phyloP scores from a whole-genome alignment of 2,797 vertebrate species.

The Gymnoscopelus microlampas region DNA sequence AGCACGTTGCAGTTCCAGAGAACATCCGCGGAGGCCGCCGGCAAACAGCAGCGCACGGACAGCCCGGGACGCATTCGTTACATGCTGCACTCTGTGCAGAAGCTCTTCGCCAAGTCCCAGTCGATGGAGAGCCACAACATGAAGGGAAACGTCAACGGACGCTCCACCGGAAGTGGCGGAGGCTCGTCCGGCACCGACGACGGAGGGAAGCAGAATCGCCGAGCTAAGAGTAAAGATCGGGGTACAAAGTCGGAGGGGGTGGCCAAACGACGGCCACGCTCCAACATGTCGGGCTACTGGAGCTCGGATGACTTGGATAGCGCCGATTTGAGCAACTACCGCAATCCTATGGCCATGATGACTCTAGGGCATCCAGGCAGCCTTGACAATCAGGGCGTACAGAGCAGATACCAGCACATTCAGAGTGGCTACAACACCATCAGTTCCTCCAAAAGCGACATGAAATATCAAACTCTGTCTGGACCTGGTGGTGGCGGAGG shows the following conservation, averaged over 20 bases:
- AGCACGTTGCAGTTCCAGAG: slow-evolving; percentile 97
- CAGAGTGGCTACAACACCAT: slow-evolving; percentile 98
- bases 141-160: slow-evolving; percentile 91
- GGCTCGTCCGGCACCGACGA: slow-evolving; percentile 88
- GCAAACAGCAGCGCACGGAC: slow-evolving; percentile 90
- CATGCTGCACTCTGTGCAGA: slow-evolving; percentile 96
- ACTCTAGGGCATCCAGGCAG: slow-evolving; percentile 85
- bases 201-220: slow-evolving; percentile 86
- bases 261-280: slow-evolving; percentile 91
- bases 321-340: slow-evolving; percentile 91
- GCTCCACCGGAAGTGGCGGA: slow-evolving; percentile 76
- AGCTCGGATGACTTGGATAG: slow-evolving; percentile 97
- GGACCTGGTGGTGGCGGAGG: slow-evolving; percentile 78
- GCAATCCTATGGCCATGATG: slow-evolving; percentile 91
- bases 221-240: slow-evolving; percentile 97
- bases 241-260: slow-evolving; percentile 89
- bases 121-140: slow-evolving; percentile 90
- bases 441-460: slow-evolving; percentile 93
- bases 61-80: slow-evolving; percentile 97
- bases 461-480: slow-evolving; percentile 84
- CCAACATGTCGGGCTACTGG: slow-evolving; percentile 99
- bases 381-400: slow-evolving; percentile 66
- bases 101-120: slow-evolving; percentile 98
- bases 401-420: slow-evolving; percentile 83
- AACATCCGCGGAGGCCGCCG: slow-evolving; percentile 76